phyloP scores from a whole-genome alignment of 2,888 invertebrate species.

The Timema podura region DNA sequence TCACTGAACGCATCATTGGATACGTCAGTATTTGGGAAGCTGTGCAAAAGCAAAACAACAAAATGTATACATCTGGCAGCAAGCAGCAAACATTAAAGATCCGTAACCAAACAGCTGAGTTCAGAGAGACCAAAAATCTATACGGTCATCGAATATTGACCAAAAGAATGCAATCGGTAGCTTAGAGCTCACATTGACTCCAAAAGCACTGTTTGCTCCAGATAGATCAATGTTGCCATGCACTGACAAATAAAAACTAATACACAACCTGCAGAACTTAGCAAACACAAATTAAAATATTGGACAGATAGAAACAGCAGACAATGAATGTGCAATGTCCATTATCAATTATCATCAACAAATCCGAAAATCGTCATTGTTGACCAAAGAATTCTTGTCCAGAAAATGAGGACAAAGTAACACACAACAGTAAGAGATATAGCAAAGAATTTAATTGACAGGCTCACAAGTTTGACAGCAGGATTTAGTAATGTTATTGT shows the following conservation, averaged over 20 bases:
- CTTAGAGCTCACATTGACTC: not conserved
- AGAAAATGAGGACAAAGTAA: too few species aligned
- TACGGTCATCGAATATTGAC: not conserved
- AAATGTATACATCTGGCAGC: not conserved
- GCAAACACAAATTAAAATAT: not conserved
- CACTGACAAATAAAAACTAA: not conserved
- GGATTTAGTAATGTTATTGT: not conserved
- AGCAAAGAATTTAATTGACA: not conserved
- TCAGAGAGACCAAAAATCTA: not conserved
- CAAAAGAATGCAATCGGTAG: not conserved
- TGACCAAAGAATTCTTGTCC: too few species aligned
- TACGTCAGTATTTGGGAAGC: slow-evolving; percentile 2
- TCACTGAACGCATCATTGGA: not conserved
- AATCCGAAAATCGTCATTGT: not conserved
- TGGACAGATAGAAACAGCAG: not conserved
- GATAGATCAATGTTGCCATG: not conserved
- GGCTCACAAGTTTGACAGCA: too few species aligned
- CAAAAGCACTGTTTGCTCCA: not conserved
- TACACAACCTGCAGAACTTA: slow-evolving; percentile 6
- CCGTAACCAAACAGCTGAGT: not conserved
- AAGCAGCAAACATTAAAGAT: not conserved
- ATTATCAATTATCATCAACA: slow-evolving; percentile 3
- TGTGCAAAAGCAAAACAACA: not conserved
- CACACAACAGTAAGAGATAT: slow-evolving; percentile 2
- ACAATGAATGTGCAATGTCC: not conserved